phyloP scores from a whole-genome alignment of 2,888 invertebrate species.

The Lacanobia oleracea region DNA sequence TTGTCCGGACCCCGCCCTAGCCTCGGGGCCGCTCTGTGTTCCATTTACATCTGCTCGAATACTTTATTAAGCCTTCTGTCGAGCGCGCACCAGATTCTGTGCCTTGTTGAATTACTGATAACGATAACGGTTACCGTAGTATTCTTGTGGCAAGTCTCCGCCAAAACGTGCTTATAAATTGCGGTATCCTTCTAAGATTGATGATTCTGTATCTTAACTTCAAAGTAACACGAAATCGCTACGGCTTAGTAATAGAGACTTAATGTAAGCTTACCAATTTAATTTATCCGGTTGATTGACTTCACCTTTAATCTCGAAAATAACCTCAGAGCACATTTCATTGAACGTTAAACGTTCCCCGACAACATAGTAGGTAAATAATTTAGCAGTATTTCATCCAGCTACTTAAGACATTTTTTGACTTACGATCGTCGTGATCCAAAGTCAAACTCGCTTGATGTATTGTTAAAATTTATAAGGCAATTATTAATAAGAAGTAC shows the following conservation, averaged over 20 bases:
- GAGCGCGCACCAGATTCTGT: slow-evolving; percentile 70
- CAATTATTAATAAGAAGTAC: slow-evolving; percentile 74
- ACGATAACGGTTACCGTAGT: slow-evolving; percentile 65
- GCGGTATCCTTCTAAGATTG: slow-evolving; percentile 7
- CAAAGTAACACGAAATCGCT: slow-evolving; percentile 3
- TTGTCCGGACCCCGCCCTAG: slow-evolving; percentile 89
- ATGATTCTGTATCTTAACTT: slow-evolving; percentile 1
- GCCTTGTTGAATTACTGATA: slow-evolving; percentile 69
- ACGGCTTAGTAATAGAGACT: not conserved
- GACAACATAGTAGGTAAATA: slow-evolving; percentile 44
- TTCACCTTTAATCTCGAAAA: slow-evolving; percentile 45
- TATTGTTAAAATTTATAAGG: slow-evolving; percentile 73
- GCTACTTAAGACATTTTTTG: slow-evolving; percentile 69
- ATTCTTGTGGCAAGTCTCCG: slow-evolving; percentile 50
- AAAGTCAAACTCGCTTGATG: slow-evolving; percentile 72
- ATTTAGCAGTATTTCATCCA: slow-evolving; percentile 35
- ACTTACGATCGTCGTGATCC: slow-evolving; percentile 72
- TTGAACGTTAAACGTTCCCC: slow-evolving; percentile 25
- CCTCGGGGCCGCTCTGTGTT: slow-evolving; percentile 86
- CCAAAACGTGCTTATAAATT: slow-evolving; percentile 33
- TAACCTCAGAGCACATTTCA: slow-evolving; percentile 31
- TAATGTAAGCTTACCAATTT: slow-evolving; percentile 2
- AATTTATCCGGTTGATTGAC: slow-evolving; percentile 28
- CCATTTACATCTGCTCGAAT: slow-evolving; percentile 90
- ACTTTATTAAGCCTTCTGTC: slow-evolving; percentile 89